phyloP scores from a whole-genome alignment of 2,888 invertebrate genomes.

The Macrophya annulata region DNA sequence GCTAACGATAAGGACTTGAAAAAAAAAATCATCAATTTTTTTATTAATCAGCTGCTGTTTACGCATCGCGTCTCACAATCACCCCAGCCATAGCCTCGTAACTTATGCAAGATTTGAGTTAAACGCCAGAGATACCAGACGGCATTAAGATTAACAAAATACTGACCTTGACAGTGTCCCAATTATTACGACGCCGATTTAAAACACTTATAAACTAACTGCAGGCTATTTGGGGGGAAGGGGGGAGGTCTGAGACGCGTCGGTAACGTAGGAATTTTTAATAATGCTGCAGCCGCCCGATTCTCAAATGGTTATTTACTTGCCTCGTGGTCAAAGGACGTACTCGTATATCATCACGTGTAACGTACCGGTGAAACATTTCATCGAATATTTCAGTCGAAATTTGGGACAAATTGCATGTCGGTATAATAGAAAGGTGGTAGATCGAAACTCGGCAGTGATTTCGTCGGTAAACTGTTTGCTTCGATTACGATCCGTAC shows the following conservation, averaged over 20 bases:
- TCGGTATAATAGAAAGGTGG: not conserved
- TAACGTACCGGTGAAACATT: not conserved
- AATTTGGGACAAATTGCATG: not conserved
- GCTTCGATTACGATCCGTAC: slow-evolving; percentile 3
- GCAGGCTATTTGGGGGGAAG: not conserved
- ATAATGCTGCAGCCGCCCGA: not conserved
- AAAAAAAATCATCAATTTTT: not conserved
- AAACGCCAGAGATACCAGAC: not conserved
- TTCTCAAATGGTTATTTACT: slow-evolving; percentile 6
- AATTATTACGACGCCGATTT: slow-evolving; percentile 33
- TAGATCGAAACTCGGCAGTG: not conserved
- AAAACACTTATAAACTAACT: slow-evolving; percentile 8
- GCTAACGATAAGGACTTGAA: not conserved
- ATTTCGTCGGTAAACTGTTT: not conserved
- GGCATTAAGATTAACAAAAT: slow-evolving; percentile 29
- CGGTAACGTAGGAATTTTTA: slow-evolving; percentile 33
- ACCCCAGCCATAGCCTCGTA: not conserved
- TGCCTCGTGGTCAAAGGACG: not conserved
- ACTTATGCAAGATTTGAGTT: slow-evolving; percentile 1
- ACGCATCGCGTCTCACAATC: not conserved
- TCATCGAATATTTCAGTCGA: not conserved
- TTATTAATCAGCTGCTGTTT: not conserved
- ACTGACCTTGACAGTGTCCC: slow-evolving; percentile 47
- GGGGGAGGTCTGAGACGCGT: not conserved
- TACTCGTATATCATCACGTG: not conserved